A percentile compares a stretch with the other conserved stretches of the same genome.
Conservation (phyloP, 2,113 vertebrate species). For the Gallinago undulata region DNA sequence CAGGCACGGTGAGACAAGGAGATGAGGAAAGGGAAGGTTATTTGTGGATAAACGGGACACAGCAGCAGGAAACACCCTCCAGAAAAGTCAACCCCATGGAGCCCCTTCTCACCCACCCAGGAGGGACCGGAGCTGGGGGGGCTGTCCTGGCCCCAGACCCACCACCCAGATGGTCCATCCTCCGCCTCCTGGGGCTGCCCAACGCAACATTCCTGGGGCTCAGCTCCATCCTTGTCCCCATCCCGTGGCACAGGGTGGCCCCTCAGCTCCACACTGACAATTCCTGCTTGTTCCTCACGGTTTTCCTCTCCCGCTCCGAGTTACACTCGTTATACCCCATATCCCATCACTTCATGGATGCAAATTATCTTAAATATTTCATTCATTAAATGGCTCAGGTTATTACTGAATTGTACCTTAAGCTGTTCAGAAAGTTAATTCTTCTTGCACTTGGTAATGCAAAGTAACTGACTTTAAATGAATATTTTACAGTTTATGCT, state of each 20-base stretch:
- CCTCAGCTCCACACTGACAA: fast-evolving
- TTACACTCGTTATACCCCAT: background rate
- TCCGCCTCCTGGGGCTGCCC: background rate
- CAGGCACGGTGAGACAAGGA: fast-evolving
- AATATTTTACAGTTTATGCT: conserved; percentile 69
- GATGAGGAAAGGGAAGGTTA: background rate
- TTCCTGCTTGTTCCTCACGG: background rate
- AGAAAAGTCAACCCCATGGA: fast-evolving
- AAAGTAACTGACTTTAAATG: conserved; percentile 58
- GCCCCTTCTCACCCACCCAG: background rate
- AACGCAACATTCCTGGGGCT: fast-evolving
- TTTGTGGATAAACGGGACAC: background rate
- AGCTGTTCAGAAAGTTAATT: conserved; percentile 65
- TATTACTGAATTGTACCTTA: conserved; percentile 56
- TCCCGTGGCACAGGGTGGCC: background rate
- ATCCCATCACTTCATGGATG: conserved; percentile 24
- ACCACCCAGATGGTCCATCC: fast-evolving
- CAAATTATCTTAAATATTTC: conserved; percentile 68
- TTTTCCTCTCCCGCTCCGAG: background rate
- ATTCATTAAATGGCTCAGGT: conserved; percentile 62
- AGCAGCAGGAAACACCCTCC: background rate
- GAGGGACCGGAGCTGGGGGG: background rate
- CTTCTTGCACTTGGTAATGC: conserved; percentile 42
- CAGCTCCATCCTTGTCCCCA: background rate
- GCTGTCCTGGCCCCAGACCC: background rate